Conservation (phyloP, 1,140 invertebrate genomes). For the Drosophila jambulina region DNA sequence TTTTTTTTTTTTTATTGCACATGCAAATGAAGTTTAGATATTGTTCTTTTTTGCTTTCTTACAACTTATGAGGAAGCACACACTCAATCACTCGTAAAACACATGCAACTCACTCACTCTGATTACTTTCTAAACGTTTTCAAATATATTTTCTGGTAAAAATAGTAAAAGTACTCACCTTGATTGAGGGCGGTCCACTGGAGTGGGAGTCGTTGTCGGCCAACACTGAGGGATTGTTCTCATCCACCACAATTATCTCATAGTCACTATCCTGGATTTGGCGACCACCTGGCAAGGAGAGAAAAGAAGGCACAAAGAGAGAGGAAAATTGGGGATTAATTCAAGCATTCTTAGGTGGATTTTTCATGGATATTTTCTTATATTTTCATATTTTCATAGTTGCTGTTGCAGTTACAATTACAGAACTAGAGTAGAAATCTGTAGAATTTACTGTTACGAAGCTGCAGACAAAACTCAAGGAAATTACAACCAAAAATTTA, state of each 20-base stretch:
- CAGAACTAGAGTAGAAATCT: constrained; percentile 49
- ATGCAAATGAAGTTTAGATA: constrained; percentile 70
- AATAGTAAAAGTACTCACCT: constrained; percentile 86
- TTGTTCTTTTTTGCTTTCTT: constrained; percentile 1
- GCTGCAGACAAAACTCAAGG: constrained; percentile 30
- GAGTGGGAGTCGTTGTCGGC: constrained; percentile 91
- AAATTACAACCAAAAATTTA: constrained; percentile 5
- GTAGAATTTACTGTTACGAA: constrained; percentile 53
- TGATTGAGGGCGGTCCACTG: constrained; percentile 91
- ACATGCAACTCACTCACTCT: constrained; percentile 17
- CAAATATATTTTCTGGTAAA: background rate
- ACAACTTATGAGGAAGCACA: background rate
- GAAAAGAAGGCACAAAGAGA: constrained; percentile 9
- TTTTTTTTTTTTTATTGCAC: constrained; percentile 45
- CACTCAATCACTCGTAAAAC: constrained; percentile 12
- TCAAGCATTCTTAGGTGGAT: background rate
- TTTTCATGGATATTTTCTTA: background rate
- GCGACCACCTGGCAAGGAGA: constrained; percentile 81
- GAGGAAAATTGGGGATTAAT: constrained; percentile 7
- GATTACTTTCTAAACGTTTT: background rate
- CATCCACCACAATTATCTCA: constrained; percentile 95
- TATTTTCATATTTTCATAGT: background rate
- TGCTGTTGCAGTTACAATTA: constrained; percentile 46
- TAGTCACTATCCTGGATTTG: constrained; percentile 92
- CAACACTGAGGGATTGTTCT: constrained; percentile 93